These are phyloP conservation scores for Sarcophaga rosellei DNA, from an alignment of 2,888 invertebrate genomes.

Conservation along the genomic window DNA sequence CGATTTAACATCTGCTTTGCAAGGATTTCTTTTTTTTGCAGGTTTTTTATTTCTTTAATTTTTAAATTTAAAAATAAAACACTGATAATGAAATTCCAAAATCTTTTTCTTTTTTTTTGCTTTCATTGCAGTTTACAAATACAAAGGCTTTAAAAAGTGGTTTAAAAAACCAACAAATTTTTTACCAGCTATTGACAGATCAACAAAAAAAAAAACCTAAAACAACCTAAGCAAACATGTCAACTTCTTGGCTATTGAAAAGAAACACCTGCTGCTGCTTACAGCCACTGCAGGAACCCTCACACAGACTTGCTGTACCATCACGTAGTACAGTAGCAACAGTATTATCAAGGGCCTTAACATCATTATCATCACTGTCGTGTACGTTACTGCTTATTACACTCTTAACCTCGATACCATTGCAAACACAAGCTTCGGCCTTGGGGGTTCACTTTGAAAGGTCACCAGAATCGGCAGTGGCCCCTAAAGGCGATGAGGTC, in stretches of 20 bases:
- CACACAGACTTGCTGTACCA: background rate
- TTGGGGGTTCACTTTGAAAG: constrained; percentile 87
- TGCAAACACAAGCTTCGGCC: constrained; percentile 69
- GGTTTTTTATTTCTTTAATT: constrained; percentile 10
- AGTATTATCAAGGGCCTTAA: constrained; percentile 8
- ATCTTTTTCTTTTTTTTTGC: constrained; percentile 18
- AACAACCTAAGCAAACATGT: constrained; percentile 42
- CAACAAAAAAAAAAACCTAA: background rate
- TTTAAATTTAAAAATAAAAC: constrained; percentile 49
- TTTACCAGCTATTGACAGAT: background rate
- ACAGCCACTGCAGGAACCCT: background rate
- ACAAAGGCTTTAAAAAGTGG: background rate
- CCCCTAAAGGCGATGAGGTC: constrained; percentile 90
- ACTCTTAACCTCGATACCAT: too few species aligned
- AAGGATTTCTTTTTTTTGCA: background rate
- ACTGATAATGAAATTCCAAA: constrained; percentile 53
- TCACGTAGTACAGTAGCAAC: constrained; percentile 28
- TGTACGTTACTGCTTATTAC: background rate
- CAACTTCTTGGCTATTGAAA: constrained; percentile 51
- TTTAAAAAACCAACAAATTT: background rate
- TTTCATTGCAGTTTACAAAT: constrained; percentile 40
- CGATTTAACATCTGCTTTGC: constrained; percentile 52
- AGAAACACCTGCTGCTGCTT: constrained; percentile 64
- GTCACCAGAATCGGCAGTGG: constrained; percentile 90
- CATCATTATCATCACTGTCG: background rate